phyloP scores from a whole-genome alignment of 2,797 vertebrate species.

The Artibeus lituratus region DNA sequence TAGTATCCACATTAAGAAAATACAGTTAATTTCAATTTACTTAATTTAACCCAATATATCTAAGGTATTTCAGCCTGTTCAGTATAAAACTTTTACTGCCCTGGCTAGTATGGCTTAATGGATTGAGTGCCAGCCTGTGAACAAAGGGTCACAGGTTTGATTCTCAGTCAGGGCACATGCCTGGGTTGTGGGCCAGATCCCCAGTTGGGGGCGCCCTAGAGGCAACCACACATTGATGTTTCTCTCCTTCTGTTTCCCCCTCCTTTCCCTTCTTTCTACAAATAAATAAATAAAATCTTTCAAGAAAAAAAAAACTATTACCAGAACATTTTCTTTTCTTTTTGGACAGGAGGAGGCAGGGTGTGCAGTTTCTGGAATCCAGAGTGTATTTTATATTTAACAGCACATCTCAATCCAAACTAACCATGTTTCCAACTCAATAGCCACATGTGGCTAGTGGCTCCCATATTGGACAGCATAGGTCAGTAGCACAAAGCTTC shows the following conservation, averaged over 20 bases:
- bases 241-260: too few relatives aligned
- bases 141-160: too few relatives aligned
- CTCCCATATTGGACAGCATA: background rate
- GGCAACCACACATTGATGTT: too few relatives aligned
- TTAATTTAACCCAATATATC: slow-evolving; percentile 12
- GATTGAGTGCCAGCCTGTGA: too few relatives aligned
- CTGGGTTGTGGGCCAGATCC: too few relatives aligned
- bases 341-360: background rate
- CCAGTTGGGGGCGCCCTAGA: too few relatives aligned
- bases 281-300: too few relatives aligned
- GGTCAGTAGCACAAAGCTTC: background rate
- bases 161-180: too few relatives aligned
- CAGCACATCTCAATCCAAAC: background rate
- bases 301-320: background rate
- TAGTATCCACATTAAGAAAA: background rate
- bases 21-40: background rate
- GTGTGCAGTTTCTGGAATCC: slow-evolving; percentile 36
- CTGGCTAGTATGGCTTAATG: too few relatives aligned
- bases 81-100: background rate
- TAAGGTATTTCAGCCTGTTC: background rate
- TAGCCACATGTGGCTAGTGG: background rate
- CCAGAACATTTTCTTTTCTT: background rate
- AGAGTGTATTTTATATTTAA: background rate
- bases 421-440: background rate
- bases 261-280: too few relatives aligned